A percentile compares a stretch with the other conserved stretches of the same genome.
Evolutionary conservation across 2,113 vertebrate species (phyloP).

Genomic region (Notarius quadriscutis): DNA sequence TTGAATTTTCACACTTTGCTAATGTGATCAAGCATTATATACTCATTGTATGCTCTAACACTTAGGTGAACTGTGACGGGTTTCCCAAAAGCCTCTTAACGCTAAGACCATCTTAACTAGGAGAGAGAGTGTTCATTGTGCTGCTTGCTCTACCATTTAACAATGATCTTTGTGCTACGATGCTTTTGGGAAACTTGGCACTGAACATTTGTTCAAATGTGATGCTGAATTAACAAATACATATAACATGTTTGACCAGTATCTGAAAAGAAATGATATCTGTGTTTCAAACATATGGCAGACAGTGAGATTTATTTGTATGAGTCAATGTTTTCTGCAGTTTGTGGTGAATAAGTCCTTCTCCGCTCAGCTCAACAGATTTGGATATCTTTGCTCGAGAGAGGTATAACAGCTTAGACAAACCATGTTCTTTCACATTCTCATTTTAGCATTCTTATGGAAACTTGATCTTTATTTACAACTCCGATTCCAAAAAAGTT

Average conservation of each 20-base stretch:
- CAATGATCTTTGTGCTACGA: too few species aligned
- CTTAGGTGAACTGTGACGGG: background rate
- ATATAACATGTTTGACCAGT: background rate
- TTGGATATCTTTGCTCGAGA: too few species aligned
- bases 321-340: background rate
- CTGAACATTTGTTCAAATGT: background rate
- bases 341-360: background rate
- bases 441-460: background rate
- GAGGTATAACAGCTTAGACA: background rate
- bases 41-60: background rate
- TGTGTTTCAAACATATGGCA: background rate
- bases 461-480: background rate
- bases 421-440: background rate
- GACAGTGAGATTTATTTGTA: background rate
- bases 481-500: too few species aligned
- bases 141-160: too few species aligned
- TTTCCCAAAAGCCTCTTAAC: too few species aligned
- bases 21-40: too few species aligned
- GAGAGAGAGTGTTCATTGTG: too few species aligned
- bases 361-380: background rate
- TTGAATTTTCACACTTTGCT: background rate
- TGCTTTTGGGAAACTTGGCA: too few species aligned
- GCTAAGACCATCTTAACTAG: too few species aligned
- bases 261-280: background rate
- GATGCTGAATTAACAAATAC: background rate